phyloP scores from a whole-genome alignment of 2,888 invertebrate species.

The Acanthococcus lagerstroemiae region DNA sequence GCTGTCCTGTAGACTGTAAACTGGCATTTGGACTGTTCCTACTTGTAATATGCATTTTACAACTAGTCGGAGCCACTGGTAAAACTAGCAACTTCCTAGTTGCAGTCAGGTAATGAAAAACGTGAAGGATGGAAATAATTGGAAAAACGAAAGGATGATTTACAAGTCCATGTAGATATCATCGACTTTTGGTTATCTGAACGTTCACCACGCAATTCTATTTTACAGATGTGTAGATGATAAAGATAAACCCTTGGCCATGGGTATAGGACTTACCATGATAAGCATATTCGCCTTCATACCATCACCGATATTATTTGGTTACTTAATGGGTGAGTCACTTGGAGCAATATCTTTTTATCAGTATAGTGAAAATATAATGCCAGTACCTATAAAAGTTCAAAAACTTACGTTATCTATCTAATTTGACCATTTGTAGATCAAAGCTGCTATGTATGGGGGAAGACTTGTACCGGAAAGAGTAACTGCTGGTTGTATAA shows the following conservation, averaged over 20 bases:
- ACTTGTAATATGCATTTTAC: constrained; percentile 48
- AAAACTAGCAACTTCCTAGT: constrained; percentile 54
- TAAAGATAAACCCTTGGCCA: constrained; percentile 60
- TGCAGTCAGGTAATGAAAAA: constrained; percentile 50
- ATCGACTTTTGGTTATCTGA: background rate
- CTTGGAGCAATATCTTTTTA: background rate
- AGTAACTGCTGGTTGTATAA: constrained; percentile 61
- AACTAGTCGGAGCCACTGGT: constrained; percentile 52
- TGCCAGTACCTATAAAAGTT: background rate
- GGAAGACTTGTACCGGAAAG: constrained; percentile 50
- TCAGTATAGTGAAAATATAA: background rate
- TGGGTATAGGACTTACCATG: constrained; percentile 58
- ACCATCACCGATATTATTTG: constrained; percentile 66
- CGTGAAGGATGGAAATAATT: no score
- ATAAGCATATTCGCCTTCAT: constrained; percentile 62
- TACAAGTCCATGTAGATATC: no score
- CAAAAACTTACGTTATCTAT: background rate
- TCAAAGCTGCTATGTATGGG: constrained; percentile 57
- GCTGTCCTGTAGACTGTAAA: constrained; percentile 48
- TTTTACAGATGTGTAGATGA: constrained; percentile 54
- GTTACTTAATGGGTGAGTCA: constrained; percentile 54
- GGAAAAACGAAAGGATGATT: no score
- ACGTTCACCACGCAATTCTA: no score
- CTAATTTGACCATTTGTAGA: constrained; percentile 42
- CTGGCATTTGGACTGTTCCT: constrained; percentile 48